These are phyloP conservation scores for Bembecia ichneumoniformis DNA, from an alignment of 2,888 invertebrate genomes.

Conservation along the genomic window DNA sequence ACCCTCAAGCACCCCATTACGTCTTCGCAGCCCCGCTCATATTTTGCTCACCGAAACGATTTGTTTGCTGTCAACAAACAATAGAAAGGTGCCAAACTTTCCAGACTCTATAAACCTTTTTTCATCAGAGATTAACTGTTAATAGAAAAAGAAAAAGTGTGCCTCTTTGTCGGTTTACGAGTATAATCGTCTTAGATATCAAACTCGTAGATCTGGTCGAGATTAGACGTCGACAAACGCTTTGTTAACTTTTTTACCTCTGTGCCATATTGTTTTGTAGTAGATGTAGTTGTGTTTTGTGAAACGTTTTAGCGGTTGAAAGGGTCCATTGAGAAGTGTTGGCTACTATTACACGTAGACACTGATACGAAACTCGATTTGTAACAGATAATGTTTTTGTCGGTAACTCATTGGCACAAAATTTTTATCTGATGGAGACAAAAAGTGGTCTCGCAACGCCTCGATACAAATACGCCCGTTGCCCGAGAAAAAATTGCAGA, in stretches of 20 bases:
- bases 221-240: conserved; percentile 39
- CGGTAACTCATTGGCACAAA: not conserved
- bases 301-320: conserved; percentile 55
- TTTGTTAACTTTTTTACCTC: conserved; percentile 42
- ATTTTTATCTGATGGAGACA: not conserved
- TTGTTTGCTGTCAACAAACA: conserved; percentile 69
- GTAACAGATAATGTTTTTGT: conserved; percentile 39
- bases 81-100: conserved; percentile 55
- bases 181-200: conserved; percentile 62
- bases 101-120: conserved; percentile 29
- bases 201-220: conserved; percentile 45
- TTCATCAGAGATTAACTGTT: conserved; percentile 50
- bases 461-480: not conserved
- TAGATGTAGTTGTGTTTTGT: conserved; percentile 33
- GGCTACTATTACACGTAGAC: conserved; percentile 39
- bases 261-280: conserved; percentile 30
- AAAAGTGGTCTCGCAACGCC: not conserved
- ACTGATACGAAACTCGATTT: conserved; percentile 35
- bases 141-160: conserved; percentile 50
- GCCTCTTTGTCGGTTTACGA: conserved; percentile 39
- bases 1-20: conserved; percentile 60
- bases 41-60: conserved; percentile 62
- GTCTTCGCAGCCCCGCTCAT: conserved; percentile 44
- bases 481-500: too few species aligned
- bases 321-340: conserved; percentile 38